Conservation (phyloP, 2,113 vertebrate species). For the Oncorhynchus mykiss region DNA sequence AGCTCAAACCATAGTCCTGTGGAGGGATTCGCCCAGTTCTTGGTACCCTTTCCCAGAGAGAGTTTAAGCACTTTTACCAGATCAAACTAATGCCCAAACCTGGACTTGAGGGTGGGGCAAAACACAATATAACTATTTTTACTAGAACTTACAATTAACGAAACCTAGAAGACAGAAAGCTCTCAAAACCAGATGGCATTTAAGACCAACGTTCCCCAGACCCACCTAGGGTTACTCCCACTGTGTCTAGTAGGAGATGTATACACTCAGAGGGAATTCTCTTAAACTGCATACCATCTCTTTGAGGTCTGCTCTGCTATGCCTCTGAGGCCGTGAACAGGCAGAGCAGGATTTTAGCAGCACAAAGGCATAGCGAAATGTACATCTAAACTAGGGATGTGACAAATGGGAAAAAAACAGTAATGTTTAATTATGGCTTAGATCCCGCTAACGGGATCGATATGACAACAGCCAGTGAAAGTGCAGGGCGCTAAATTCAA, state of each 20-base stretch:
- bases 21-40: too few species aligned
- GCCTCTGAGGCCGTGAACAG: slow-evolving; percentile 34
- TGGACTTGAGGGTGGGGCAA: slow-evolving; percentile 5
- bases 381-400: too few species aligned
- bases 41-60: too few species aligned
- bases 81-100: slow-evolving; percentile 8
- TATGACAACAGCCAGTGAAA: too few species aligned
- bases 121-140: slow-evolving; percentile 16
- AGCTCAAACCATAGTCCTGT: too few species aligned
- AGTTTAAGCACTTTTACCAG: not conserved
- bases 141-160: slow-evolving; percentile 20
- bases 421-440: too few species aligned
- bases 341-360: slow-evolving; percentile 37
- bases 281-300: slow-evolving; percentile 46
- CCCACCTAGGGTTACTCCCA: slow-evolving; percentile 32
- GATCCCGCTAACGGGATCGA: too few species aligned
- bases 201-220: slow-evolving; percentile 11
- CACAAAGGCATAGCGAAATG: not conserved
- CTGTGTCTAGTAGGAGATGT: slow-evolving; percentile 23
- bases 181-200: slow-evolving; percentile 19
- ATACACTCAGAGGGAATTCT: slow-evolving; percentile 20
- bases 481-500: too few species aligned
- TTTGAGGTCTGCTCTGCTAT: slow-evolving; percentile 9
- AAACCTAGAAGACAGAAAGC: not conserved
- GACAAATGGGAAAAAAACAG: too few species aligned